phyloP scores from a whole-genome alignment of 2,113 vertebrate species.

The Motacilla alba region DNA sequence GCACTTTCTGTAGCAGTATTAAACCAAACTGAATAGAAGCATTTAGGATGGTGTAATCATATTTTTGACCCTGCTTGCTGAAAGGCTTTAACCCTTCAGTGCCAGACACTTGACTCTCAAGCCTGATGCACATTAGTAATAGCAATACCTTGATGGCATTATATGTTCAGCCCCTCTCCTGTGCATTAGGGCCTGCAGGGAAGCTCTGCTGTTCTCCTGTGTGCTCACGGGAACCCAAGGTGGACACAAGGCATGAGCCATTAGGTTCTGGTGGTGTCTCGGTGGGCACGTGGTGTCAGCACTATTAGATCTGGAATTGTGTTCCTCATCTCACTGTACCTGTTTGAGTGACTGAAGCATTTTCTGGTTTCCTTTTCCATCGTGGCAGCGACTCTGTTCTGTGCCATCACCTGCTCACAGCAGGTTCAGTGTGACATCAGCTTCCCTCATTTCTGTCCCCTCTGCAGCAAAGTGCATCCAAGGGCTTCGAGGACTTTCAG shows the following conservation, averaged over 20 bases:
- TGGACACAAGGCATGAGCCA: background rate
- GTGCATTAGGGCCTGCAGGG: background rate
- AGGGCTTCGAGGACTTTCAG: background rate
- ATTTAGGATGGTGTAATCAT: background rate
- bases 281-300: accelerated
- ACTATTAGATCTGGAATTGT: accelerated
- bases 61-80: background rate
- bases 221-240: background rate
- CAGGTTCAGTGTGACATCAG: background rate
- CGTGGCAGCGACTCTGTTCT: accelerated
- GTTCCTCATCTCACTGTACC: background rate
- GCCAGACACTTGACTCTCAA: background rate
- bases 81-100: background rate
- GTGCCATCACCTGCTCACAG: accelerated
- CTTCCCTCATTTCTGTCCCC: background rate
- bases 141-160: background rate
- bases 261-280: background rate
- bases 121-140: background rate
- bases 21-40: background rate
- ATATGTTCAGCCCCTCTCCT: background rate
- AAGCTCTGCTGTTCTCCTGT: background rate
- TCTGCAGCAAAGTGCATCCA: background rate
- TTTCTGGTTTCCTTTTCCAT: background rate
- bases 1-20: background rate
- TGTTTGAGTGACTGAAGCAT: background rate